Evolutionary conservation across 2,113 vertebrate species (phyloP).

Genomic region (Pachypanchax playfairii): DNA sequence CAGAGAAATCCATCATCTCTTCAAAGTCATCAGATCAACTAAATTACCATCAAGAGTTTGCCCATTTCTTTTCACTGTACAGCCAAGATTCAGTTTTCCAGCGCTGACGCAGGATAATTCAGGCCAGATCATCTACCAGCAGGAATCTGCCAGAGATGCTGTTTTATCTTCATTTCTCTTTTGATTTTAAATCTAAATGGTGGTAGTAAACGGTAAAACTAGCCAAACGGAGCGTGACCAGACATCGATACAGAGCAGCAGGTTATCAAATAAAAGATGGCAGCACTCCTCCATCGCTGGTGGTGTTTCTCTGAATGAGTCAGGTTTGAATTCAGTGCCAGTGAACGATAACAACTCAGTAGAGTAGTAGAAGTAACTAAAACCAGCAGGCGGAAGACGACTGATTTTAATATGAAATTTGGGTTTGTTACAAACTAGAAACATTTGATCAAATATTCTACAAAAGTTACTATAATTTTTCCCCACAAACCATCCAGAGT

Average conservation of each 20-base stretch:
- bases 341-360: slow-evolving; percentile 1
- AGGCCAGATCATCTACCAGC: slow-evolving; percentile 9
- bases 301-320: slow-evolving; percentile 8
- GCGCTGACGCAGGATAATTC: slow-evolving; percentile 9
- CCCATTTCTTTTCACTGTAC: neutral
- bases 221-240: slow-evolving; percentile 1
- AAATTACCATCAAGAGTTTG: slow-evolving; percentile 15
- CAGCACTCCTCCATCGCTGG: neutral
- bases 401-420: too few relatives aligned
- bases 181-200: slow-evolving; percentile 29
- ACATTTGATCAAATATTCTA: too few relatives aligned
- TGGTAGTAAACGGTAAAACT: slow-evolving; percentile 40
- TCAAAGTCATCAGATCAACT: slow-evolving; percentile 42
- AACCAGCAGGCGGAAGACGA: neutral
- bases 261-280: slow-evolving; percentile 36
- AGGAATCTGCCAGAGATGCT: too few relatives aligned
- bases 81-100: neutral
- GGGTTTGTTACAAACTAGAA: too few relatives aligned
- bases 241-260: neutral
- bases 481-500: too few relatives aligned
- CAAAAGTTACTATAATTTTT: too few relatives aligned
- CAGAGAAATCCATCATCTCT: slow-evolving; percentile 15
- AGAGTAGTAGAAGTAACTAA: too few relatives aligned
- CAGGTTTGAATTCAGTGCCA: neutral
- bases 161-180: neutral